Evolutionary conservation across 1,140 invertebrate species (phyloP).

Genomic region (Drosophila rufa): DNA sequence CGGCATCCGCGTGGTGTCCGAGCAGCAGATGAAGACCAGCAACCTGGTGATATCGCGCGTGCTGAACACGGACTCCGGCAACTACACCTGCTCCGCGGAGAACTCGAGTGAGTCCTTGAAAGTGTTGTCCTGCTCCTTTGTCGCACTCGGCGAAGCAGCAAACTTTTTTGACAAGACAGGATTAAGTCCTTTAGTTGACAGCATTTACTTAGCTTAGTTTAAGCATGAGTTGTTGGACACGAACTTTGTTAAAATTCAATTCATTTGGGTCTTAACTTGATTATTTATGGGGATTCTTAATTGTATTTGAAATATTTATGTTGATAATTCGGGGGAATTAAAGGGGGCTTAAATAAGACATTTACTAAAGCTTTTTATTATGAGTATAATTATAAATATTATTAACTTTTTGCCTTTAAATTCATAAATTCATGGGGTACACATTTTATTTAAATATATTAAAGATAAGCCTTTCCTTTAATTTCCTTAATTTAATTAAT

Average conservation of each 20-base stretch:
- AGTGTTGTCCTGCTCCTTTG: background rate
- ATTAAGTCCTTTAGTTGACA: slow-evolving; percentile 13
- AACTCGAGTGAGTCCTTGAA: slow-evolving; percentile 86
- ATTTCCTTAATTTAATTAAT: background rate
- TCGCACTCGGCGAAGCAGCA: background rate
- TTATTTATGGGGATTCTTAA: background rate
- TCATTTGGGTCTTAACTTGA: background rate
- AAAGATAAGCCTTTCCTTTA: background rate
- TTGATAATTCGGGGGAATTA: background rate
- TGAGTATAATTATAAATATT: background rate
- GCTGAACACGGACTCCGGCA: slow-evolving; percentile 91
- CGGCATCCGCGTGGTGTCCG: slow-evolving; percentile 94
- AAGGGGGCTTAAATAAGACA: background rate
- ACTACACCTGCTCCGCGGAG: slow-evolving; percentile 93
- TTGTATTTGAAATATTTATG: background rate
- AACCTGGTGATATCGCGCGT: slow-evolving; percentile 93
- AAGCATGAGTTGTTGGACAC: background rate
- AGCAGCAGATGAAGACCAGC: slow-evolving; percentile 93
- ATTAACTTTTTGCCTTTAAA: background rate
- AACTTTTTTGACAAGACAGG: background rate
- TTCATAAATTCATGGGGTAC: background rate
- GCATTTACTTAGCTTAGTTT: background rate
- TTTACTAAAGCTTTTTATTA: too few species aligned
- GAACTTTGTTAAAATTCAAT: slow-evolving; percentile 13
- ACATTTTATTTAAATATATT: background rate